Percentiles rank a stretch among this genome's conserved stretches.
Evolutionary conservation across 2,888 invertebrate genomes (phyloP).

Genomic region (Tipula unca): DNA sequence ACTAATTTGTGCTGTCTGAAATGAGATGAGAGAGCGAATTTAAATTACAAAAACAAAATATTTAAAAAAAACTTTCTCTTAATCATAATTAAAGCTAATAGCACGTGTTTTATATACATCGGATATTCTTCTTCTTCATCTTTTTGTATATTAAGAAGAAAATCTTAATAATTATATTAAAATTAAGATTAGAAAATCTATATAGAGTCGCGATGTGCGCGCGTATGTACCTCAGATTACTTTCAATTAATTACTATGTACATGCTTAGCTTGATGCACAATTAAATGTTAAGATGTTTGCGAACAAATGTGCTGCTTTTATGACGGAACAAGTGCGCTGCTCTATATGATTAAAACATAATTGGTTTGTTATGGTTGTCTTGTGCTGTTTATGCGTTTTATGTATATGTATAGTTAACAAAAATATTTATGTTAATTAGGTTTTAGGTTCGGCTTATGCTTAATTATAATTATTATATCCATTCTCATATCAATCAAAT

Average conservation of each 20-base stretch:
- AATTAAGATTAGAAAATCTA: not conserved
- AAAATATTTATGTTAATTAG: not conserved
- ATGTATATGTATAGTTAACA: too few relatives aligned
- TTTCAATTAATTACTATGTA: not conserved
- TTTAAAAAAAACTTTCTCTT: not conserved
- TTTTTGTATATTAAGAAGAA: not conserved
- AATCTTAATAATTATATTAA: not conserved
- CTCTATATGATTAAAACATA: not conserved
- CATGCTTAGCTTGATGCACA: not conserved
- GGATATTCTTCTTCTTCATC: not conserved
- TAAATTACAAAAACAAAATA: not conserved
- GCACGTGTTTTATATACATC: not conserved
- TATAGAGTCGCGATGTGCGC: too few relatives aligned
- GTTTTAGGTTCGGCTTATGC: not conserved
- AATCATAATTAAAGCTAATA: not conserved
- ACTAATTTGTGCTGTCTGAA: conserved; percentile 10
- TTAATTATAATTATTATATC: not conserved
- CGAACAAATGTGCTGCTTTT: not conserved
- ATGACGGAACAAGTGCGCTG: not conserved
- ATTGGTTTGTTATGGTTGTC: not conserved
- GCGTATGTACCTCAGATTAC: not conserved
- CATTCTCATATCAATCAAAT: not conserved
- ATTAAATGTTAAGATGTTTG: not conserved
- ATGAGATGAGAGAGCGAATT: too few relatives aligned
- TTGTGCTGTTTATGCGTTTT: not conserved